Evolutionary conservation across 2,888 invertebrate genomes (phyloP).

Genomic region (Venusia cambrica): DNA sequence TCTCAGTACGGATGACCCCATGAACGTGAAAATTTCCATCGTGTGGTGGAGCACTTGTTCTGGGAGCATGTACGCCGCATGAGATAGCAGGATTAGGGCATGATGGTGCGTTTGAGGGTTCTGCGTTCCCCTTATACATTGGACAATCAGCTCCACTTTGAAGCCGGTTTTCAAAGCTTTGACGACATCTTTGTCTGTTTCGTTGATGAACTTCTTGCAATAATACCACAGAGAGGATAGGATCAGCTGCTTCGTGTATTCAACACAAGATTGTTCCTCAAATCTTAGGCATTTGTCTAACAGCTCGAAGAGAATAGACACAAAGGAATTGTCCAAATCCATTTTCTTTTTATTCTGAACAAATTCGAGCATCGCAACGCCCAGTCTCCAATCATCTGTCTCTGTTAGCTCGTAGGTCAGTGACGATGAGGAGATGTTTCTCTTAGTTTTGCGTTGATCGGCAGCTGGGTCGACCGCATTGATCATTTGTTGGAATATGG

Average conservation of each 20-base stretch:
- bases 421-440: conserved; percentile 62
- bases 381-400: conserved; percentile 87
- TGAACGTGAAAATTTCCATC: conserved; percentile 98
- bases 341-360: conserved; percentile 93
- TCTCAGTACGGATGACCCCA: conserved; percentile 95
- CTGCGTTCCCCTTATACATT: conserved; percentile 93
- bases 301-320: conserved; percentile 89
- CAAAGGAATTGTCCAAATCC: conserved; percentile 82
- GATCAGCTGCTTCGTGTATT: conserved; percentile 94
- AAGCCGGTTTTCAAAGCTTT: conserved; percentile 73
- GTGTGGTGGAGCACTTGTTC: conserved; percentile 94
- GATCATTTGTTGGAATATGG: conserved; percentile 82
- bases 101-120: conserved; percentile 98
- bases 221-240: conserved; percentile 88
- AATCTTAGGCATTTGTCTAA: conserved; percentile 89
- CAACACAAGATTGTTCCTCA: conserved; percentile 90
- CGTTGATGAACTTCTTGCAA: conserved; percentile 80
- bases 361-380: conserved; percentile 90
- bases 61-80: conserved; percentile 89
- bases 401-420: conserved; percentile 83
- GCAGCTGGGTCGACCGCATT: conserved; percentile 64
- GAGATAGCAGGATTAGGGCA: conserved; percentile 90
- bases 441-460: conserved; percentile 63
- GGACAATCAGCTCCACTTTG: conserved; percentile 90
- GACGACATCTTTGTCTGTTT: conserved; percentile 60